Percentiles rank a stretch among this genome's conserved stretches.
These are phyloP conservation scores for Ochlodes sylvanus DNA, from an alignment of 2,888 invertebrate species.

Conservation along the genomic window DNA sequence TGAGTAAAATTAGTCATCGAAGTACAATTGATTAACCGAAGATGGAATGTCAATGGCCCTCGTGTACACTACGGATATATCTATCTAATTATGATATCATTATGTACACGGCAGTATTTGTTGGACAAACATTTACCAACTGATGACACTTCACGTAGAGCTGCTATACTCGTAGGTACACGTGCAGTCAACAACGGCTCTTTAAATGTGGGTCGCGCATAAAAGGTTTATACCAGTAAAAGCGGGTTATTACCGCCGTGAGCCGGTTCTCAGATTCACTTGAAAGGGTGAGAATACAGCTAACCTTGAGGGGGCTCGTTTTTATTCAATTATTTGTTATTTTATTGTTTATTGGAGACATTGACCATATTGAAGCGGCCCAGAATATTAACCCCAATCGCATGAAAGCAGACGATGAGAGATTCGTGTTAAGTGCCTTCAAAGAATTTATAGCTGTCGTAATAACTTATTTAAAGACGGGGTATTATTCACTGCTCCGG, in stretches of 20 bases:
- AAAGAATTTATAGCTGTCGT: too few relatives aligned
- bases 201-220: constrained; percentile 25
- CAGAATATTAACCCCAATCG: too few relatives aligned
- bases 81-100: neutral
- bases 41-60: too few relatives aligned
- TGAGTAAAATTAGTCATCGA: too few relatives aligned
- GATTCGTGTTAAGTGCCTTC: too few relatives aligned
- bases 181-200: constrained; percentile 1
- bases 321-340: neutral
- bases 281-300: neutral
- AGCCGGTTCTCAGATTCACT: constrained; percentile 1
- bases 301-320: neutral
- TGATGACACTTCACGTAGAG: constrained; percentile 8
- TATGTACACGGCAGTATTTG: constrained; percentile 11
- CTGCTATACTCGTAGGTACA: neutral
- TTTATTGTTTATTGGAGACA: neutral
- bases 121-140: constrained; percentile 8
- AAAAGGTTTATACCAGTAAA: constrained; percentile 2
- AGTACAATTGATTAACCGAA: too few relatives aligned
- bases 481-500: too few relatives aligned
- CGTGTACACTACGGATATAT: neutral
- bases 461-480: too few relatives aligned
- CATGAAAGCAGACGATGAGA: too few relatives aligned
- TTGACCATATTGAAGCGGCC: neutral
- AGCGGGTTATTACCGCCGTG: constrained; percentile 6